Evolutionary conservation across 2,888 invertebrate species (phyloP), one percentile per base, ranked within the genome.

Genomic region (Malthinus seriepunctatus): DNA sequence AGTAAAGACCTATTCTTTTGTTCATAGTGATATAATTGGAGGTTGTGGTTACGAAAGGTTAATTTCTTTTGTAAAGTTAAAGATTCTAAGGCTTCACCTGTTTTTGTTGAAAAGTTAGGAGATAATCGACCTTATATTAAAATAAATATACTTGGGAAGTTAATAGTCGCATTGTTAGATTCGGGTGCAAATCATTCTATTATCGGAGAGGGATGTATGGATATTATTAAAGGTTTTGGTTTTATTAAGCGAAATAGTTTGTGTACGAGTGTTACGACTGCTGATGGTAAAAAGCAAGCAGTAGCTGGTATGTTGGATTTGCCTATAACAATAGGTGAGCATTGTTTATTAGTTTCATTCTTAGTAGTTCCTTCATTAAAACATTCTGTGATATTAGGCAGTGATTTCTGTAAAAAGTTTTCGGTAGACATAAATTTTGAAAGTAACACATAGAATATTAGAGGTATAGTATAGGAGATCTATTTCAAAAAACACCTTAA

Each of bases 291-390:
- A 15, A 2, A 3, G 1, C 44, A 42, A 34, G 15, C 9, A 8
- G 32, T 59, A 23, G 32, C 49, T 23, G 54, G 49, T 5, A 8
- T 8, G 4, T 23, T 59, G 3, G 7, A n/a, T 4, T 8, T 59
- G 2, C 53, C 53, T 1, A 15, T 54, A 5, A n/a, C 46, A 7
- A 31, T 53, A n/a, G 14, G 11, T 11, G 38, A 23, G 1, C 2
- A 23, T 23, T 5, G 23, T 3, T 23, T 23, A 23, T 23, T 23
- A 23, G 23, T 23, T 23, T 23, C 23, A 3, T 23, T 23, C 5
- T 5, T 23, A 3, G 23, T 2, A 23, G 23, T 23, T 23, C 23
- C 23, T 23, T 23, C 23, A 5, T 23, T 23, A 23, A 23, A 23
- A 5, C 23, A 23, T 5, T 1, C 1, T 6, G 8, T 51, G 1